Evolutionary conservation across 2,113 vertebrate genomes (phyloP).

Genomic region (Mobula birostris): DNA sequence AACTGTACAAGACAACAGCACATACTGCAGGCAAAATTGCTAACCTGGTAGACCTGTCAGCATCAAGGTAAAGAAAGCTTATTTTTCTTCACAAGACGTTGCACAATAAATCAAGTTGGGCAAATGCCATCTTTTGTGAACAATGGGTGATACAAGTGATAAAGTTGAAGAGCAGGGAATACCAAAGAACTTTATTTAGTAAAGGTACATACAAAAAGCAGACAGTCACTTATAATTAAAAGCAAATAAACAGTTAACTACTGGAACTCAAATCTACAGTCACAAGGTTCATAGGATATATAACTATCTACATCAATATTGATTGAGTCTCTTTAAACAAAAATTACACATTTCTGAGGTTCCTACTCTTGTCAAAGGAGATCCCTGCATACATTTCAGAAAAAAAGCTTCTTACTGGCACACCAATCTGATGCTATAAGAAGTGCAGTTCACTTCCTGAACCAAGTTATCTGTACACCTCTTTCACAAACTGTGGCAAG

Average conservation of each 20-base stretch:
- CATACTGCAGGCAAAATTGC: conserved; percentile 61
- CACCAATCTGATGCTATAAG: conserved; percentile 35
- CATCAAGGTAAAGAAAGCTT: conserved; percentile 38
- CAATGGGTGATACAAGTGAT: conserved; percentile 54
- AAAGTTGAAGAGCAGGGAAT: conserved; percentile 63
- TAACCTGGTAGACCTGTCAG: conserved; percentile 45
- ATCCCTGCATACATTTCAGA: conserved; percentile 37
- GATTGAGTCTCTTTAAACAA: conserved; percentile 28
- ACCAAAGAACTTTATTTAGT: conserved; percentile 61
- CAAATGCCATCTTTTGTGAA: conserved; percentile 8
- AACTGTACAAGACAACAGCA: conserved; percentile 77
- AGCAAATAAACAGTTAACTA: conserved; percentile 38
- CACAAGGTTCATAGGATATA: conserved; percentile 44
- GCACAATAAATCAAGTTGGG: conserved; percentile 34
- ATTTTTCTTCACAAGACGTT: conserved; percentile 43
- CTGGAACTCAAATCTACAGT: conserved; percentile 37
- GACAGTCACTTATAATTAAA: conserved; percentile 53
- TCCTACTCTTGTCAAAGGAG: conserved; percentile 32
- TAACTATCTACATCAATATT: conserved; percentile 38
- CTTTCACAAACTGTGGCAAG: conserved; percentile 35
- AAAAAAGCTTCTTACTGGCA: conserved; percentile 37
- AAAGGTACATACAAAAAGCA: conserved; percentile 59
- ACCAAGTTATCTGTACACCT: conserved; percentile 35
- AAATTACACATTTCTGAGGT: conserved; percentile 34
- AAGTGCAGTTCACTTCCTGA: conserved; percentile 29